phyloP scores from a whole-genome alignment of 2,113 vertebrate genomes.

The Apaloderma vittatum region DNA sequence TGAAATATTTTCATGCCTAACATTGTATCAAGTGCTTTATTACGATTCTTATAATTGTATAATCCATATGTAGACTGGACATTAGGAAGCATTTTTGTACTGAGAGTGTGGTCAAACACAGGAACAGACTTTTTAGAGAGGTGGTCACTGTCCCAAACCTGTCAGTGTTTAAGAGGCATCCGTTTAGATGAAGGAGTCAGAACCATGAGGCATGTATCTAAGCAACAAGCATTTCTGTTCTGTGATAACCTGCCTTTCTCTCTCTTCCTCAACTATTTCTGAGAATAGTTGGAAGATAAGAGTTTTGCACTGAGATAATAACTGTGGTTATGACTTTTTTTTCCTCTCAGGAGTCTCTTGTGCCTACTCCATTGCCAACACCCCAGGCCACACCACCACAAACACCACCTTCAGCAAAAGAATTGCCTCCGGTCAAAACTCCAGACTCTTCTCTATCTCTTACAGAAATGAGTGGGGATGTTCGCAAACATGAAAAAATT shows the following conservation, averaged over 20 bases:
- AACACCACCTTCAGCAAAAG: constrained; percentile 66
- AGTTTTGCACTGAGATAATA: background rate
- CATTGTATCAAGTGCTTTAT: background rate
- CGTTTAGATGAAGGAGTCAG: background rate
- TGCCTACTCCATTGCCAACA: constrained; percentile 81
- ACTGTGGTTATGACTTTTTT: background rate
- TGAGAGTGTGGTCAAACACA: background rate
- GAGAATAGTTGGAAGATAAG: background rate
- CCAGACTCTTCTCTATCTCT: constrained; percentile 80
- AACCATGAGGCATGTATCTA: background rate
- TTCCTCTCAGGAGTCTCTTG: constrained; percentile 62
- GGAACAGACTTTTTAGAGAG: background rate
- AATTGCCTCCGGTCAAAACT: constrained; percentile 75
- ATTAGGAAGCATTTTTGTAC: background rate
- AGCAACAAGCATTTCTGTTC: background rate
- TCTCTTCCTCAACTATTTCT: background rate
- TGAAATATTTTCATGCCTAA: background rate
- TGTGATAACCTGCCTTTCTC: background rate
- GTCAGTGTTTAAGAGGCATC: background rate
- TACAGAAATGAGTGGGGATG: constrained; percentile 55
- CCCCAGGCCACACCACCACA: constrained; percentile 82
- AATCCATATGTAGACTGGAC: background rate
- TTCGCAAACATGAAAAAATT: constrained; percentile 18
- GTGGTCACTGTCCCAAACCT: background rate
- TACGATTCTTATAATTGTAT: background rate